Conservation (phyloP, 2,888 invertebrate genomes). For the Sphaeridia pumilis region DNA sequence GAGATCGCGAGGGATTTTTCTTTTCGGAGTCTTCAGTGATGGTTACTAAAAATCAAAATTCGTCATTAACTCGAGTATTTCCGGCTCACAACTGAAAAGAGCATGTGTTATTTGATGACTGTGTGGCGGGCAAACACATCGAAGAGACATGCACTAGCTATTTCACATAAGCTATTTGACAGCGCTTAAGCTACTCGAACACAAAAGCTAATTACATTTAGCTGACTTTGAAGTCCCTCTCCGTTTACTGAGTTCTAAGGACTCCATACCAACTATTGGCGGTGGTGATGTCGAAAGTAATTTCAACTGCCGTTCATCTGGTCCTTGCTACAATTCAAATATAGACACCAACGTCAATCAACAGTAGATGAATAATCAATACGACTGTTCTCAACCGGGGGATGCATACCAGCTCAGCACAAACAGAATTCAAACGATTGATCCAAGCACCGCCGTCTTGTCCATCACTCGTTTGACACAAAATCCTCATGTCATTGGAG, state of each 20-base stretch:
- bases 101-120: too few species aligned
- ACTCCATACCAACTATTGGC: neutral
- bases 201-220: neutral
- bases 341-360: too few species aligned
- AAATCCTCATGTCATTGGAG: conserved; percentile 41
- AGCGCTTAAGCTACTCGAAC: too few species aligned
- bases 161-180: too few species aligned
- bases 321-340: neutral
- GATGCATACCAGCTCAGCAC: too few species aligned
- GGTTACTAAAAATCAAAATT: conserved; percentile 25
- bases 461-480: conserved; percentile 46
- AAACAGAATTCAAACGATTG: too few species aligned
- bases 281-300: neutral
- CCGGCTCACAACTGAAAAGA: too few species aligned
- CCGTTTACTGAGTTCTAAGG: neutral
- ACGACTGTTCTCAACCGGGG: too few species aligned
- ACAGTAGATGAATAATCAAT: too few species aligned
- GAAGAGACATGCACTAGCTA: too few species aligned
- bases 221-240: neutral
- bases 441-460: conserved; percentile 47
- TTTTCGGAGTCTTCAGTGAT: conserved; percentile 47
- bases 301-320: neutral
- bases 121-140: too few species aligned
- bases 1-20: conserved; percentile 47
- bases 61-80: too few species aligned